Evolutionary conservation across 2,113 vertebrate species (phyloP).

Genomic region (Brachyhypopomus occidentalis): DNA sequence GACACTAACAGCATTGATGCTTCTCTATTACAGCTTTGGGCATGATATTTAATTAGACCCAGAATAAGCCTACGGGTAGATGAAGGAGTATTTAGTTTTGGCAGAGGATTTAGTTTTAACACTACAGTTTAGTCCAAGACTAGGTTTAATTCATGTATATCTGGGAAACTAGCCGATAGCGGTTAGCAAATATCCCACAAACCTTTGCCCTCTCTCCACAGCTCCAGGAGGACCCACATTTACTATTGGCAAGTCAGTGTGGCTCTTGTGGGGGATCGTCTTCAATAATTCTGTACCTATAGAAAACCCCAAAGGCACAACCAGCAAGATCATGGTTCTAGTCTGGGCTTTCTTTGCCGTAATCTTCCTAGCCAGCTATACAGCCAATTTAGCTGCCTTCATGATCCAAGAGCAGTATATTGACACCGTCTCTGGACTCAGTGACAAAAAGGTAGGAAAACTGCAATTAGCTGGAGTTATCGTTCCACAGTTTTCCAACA

Average conservation of each 20-base stretch:
- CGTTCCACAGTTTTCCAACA: neutral
- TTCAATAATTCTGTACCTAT: slow-evolving; percentile 99
- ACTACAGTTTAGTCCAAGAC: too few relatives aligned
- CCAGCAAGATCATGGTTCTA: slow-evolving; percentile 99
- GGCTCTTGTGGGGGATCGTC: slow-evolving; percentile 97
- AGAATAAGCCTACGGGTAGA: too few relatives aligned
- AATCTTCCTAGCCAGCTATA: slow-evolving; percentile 98
- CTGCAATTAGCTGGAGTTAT: neutral
- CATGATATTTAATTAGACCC: neutral
- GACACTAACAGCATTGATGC: neutral
- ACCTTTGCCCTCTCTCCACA: slow-evolving; percentile 52
- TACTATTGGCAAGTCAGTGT: slow-evolving; percentile 96
- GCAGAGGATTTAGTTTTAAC: too few relatives aligned
- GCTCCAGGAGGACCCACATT: slow-evolving; percentile 91
- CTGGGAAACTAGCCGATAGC: neutral
- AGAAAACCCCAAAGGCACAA: slow-evolving; percentile 97
- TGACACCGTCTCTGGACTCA: slow-evolving; percentile 95
- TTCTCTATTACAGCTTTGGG: neutral
- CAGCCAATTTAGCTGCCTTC: slow-evolving; percentile 95
- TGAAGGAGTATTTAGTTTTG: too few relatives aligned
- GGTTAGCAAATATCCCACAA: neutral
- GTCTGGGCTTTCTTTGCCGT: slow-evolving; percentile 98
- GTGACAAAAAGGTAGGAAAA: slow-evolving; percentile 92
- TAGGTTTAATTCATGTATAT: too few relatives aligned
- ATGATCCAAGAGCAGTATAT: slow-evolving; percentile 99